Evolutionary conservation across 2,888 invertebrate species (phyloP).

Genomic region (Muscina levida): DNA sequence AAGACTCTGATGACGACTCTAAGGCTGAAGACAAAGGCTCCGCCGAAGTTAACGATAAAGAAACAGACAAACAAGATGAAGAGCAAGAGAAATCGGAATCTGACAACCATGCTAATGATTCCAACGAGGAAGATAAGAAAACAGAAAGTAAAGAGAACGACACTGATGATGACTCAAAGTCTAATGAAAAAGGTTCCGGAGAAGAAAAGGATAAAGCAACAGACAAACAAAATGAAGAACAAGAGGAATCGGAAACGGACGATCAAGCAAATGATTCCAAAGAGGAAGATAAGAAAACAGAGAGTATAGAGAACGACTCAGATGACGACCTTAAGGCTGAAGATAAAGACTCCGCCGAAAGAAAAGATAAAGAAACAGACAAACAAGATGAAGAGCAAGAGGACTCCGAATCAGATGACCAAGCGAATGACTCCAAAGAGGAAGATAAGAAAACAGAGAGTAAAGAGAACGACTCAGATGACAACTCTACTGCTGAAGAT

Average conservation of each 20-base stretch:
- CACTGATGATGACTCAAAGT: too few species aligned
- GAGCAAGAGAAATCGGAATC: not conserved
- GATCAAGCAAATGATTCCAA: not conserved
- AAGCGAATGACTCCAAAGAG: too few species aligned
- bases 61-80: not conserved
- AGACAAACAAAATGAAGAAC: conserved; percentile 4
- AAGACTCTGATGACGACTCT: too few species aligned
- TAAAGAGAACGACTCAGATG: too few species aligned
- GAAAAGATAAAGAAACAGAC: not conserved
- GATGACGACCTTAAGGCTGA: not conserved
- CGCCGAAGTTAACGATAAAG: not conserved
- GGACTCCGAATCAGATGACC: not conserved
- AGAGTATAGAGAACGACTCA: too few species aligned
- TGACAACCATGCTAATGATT: not conserved
- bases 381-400: not conserved
- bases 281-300: not conserved
- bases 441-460: too few species aligned
- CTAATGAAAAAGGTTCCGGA: not conserved
- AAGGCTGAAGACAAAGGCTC: not conserved
- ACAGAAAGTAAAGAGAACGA: too few species aligned
- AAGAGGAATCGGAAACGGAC: conserved; percentile 6
- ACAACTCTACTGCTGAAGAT: too few species aligned
- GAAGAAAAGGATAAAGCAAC: not conserved
- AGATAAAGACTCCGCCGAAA: not conserved
- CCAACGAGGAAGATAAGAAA: too few species aligned